Conservation (phyloP, 2,113 vertebrate species). For the Pseudopipra pipra region DNA sequence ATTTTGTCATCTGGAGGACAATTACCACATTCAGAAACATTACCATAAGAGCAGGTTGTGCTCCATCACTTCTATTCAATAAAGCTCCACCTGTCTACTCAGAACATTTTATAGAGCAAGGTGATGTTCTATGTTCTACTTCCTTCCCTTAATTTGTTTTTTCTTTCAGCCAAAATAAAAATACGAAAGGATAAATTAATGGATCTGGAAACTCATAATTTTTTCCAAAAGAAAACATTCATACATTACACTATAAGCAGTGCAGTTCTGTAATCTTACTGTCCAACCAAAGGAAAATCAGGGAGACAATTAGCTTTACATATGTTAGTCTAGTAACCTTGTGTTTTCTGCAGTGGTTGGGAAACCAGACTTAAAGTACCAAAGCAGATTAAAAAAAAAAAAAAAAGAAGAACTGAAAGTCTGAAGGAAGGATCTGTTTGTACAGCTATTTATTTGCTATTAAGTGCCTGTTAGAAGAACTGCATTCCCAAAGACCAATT, state of each 20-base stretch:
- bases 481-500: not conserved
- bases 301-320: not conserved
- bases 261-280: not conserved
- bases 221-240: not conserved
- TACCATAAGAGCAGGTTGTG: not conserved
- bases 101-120: not conserved
- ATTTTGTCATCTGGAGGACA: not conserved
- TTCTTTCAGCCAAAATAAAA: not conserved
- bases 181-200: not conserved
- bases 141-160: not conserved
- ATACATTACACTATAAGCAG: not conserved
- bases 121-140: rapidly evolving
- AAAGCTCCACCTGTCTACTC: not conserved
- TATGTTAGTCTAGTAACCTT: not conserved
- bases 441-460: not conserved
- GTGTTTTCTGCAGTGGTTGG: not conserved
- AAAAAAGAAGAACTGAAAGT: not conserved
- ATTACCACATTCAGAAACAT: not conserved
- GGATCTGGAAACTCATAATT: rapidly evolving
- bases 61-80: not conserved
- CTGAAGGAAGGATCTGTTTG: not conserved
- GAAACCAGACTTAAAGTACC: not conserved
- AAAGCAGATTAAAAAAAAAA: not conserved
- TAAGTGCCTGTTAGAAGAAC: not conserved
- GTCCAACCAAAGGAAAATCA: not conserved